Base-by-base conservation (phyloP, 92 coral and sea anemone species). In the Pocillopora meandrina region DNA sequence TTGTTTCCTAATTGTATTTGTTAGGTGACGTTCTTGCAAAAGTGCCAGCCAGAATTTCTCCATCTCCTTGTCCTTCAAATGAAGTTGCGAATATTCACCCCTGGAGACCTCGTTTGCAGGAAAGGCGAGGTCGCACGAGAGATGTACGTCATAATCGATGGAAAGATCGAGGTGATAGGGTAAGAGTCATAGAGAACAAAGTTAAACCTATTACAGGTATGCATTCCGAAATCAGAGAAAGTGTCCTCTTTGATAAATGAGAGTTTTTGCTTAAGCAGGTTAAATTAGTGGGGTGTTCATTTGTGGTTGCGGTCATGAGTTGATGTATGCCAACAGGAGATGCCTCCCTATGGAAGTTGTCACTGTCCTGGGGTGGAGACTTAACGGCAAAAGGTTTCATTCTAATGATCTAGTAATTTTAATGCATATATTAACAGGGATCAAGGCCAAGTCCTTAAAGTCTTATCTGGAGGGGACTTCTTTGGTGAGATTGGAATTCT, bases 401-500 rank as follows among this genome's bases (percentile, higher is more conserved):
- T 42, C 52, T 42, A 42, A 52, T 55, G 5, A 19, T 34, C 16
- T 17, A 1, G 52, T 42, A 3, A 3, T 42, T 42, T 42, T 42
- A 6, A 16, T 10, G 17, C 55, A 16, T 59, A 19, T 56, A 19
- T 36, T 87, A 87, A 33, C 78, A 96, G 98, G 58, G 98, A 94
- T 69, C 86, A 88, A 56, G 98, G 98, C 17, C 98, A 92, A 59
- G 92, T 96, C 2, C 82, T 96, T 64, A 96, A 96, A 77, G 95
- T 90, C 7, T 79, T 96, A 18, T 92, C 93, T 4, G 95, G 96
- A 0, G 98, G 98, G 73, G 98, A 96, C 67, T 96, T 96, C 90
- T 96, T 96, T 65, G 98, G 98, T 23, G 98, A 96, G 86, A 94
- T 96, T 34, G 98, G 98, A 21, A 96, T 96, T 70, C 86, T 96